Percentiles rank a stretch among this genome's conserved stretches.
phyloP scores from a whole-genome alignment of 1,140 invertebrate species.

The Chelonus insularis region DNA sequence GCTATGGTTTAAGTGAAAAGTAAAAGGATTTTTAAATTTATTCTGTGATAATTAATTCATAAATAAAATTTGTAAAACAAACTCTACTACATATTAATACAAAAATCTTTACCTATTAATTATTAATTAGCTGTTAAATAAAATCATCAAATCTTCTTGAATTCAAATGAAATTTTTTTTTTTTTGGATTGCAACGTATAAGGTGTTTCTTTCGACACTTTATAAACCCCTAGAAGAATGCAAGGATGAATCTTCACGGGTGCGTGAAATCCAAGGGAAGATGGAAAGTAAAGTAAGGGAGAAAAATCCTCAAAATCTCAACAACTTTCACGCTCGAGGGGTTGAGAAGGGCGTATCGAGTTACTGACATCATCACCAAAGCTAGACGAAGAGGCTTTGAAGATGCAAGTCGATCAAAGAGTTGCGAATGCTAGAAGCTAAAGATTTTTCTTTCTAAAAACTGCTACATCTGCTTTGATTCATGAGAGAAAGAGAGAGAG shows the following conservation, averaged over 20 bases:
- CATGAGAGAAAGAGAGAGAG: background rate
- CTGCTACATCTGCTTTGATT: constrained; percentile 1
- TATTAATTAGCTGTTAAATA: too few species aligned
- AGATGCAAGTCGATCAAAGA: constrained; percentile 21
- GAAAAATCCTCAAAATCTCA: constrained; percentile 27
- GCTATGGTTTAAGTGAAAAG: constrained; percentile 18
- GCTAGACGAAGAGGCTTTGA: background rate
- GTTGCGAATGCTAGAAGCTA: constrained; percentile 5
- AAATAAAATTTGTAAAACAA: too few species aligned
- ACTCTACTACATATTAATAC: too few species aligned
- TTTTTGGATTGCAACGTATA: background rate
- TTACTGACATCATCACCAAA: constrained; percentile 14
- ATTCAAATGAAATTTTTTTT: background rate
- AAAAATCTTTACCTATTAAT: too few species aligned
- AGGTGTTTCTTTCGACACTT: constrained; percentile 10
- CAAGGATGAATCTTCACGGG: constrained; percentile 20
- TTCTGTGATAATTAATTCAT: too few species aligned
- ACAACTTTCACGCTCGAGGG: constrained; percentile 17
- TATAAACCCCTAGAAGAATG: constrained; percentile 4
- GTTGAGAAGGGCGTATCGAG: constrained; percentile 21
- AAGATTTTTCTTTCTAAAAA: background rate
- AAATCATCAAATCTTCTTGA: too few species aligned
- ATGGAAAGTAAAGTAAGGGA: constrained; percentile 7
- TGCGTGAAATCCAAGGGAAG: constrained; percentile 26
- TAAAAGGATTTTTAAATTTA: too few species aligned